Conservation (phyloP, 2,888 invertebrate genomes). For the Polymixis lichenea region DNA sequence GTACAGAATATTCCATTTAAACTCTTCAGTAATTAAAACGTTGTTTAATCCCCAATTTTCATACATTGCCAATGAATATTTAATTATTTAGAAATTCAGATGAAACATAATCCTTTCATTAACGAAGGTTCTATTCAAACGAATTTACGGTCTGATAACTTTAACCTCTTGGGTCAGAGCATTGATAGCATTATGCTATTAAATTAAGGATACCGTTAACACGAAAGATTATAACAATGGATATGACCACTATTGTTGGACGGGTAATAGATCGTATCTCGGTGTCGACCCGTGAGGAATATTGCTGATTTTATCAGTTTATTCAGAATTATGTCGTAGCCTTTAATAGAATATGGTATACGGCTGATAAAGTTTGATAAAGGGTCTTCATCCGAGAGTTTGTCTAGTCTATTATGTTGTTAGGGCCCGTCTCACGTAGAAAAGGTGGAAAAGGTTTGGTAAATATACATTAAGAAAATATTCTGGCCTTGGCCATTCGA, state of each 20-base stretch:
- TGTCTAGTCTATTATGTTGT: slow-evolving; percentile 29
- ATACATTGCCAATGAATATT: slow-evolving; percentile 57
- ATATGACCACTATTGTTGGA: slow-evolving; percentile 40
- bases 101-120: slow-evolving; percentile 49
- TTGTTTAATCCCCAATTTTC: slow-evolving; percentile 49
- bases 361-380: slow-evolving; percentile 48
- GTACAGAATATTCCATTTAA: slow-evolving; percentile 41
- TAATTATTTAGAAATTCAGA: slow-evolving; percentile 47
- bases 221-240: slow-evolving; percentile 48
- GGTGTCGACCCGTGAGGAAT: slow-evolving; percentile 53
- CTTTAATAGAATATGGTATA: slow-evolving; percentile 46
- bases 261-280: slow-evolving; percentile 58
- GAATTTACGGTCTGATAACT: slow-evolving; percentile 60
- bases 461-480: neutral
- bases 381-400: slow-evolving; percentile 27
- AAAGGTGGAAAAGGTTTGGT: neutral
- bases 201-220: slow-evolving; percentile 51
- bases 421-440: neutral
- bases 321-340: slow-evolving; percentile 39
- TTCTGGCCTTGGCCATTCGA: neutral
- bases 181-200: slow-evolving; percentile 47
- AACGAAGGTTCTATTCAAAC: slow-evolving; percentile 49
- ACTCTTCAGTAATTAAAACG: slow-evolving; percentile 42
- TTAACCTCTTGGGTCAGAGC: slow-evolving; percentile 53
- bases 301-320: slow-evolving; percentile 59